Percentiles rank a stretch among this genome's conserved stretches.
These are phyloP conservation scores for Drosophila subsilvestris DNA, from an alignment of 2,888 invertebrate genomes.

Conservation along the genomic window DNA sequence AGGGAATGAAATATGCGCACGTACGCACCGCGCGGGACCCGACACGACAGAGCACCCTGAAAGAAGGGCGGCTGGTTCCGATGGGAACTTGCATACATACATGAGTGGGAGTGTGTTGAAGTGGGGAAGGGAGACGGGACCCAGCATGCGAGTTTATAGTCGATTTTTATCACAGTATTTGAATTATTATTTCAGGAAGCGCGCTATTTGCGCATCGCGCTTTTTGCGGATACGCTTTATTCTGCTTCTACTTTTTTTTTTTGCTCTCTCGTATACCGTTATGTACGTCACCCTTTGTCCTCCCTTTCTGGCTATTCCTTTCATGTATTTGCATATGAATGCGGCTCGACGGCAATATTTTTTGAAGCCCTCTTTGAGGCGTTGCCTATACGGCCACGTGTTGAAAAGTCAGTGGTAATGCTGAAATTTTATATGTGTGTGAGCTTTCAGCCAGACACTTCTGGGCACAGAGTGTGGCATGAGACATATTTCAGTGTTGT, in stretches of 20 bases:
- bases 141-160: slow-evolving; percentile 73
- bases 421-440: slow-evolving; percentile 65
- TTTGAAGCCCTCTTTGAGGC: slow-evolving; percentile 54
- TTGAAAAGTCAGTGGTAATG: slow-evolving; percentile 74
- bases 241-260: slow-evolving; percentile 28
- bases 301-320: slow-evolving; percentile 49
- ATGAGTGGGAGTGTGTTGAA: slow-evolving; percentile 32
- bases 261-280: background rate
- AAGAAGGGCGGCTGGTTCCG: slow-evolving; percentile 22
- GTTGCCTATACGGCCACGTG: slow-evolving; percentile 66
- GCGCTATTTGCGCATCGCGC: slow-evolving; percentile 82
- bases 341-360: slow-evolving; percentile 52
- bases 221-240: slow-evolving; percentile 74
- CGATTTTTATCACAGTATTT: slow-evolving; percentile 82
- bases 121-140: slow-evolving; percentile 15
- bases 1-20: slow-evolving; percentile 83
- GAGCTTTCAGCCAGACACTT: slow-evolving; percentile 28
- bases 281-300: slow-evolving; percentile 6
- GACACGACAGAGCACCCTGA: slow-evolving; percentile 2
- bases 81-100: slow-evolving; percentile 5
- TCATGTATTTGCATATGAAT: slow-evolving; percentile 24
- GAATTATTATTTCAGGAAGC: slow-evolving; percentile 83
- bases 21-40: slow-evolving; percentile 68
- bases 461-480: slow-evolving; percentile 9
- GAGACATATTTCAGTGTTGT: slow-evolving; percentile 46